A percentile compares a stretch with the other conserved stretches of the same genome.
phyloP scores from a whole-genome alignment of 2,113 vertebrate species.

The Naja naja region DNA sequence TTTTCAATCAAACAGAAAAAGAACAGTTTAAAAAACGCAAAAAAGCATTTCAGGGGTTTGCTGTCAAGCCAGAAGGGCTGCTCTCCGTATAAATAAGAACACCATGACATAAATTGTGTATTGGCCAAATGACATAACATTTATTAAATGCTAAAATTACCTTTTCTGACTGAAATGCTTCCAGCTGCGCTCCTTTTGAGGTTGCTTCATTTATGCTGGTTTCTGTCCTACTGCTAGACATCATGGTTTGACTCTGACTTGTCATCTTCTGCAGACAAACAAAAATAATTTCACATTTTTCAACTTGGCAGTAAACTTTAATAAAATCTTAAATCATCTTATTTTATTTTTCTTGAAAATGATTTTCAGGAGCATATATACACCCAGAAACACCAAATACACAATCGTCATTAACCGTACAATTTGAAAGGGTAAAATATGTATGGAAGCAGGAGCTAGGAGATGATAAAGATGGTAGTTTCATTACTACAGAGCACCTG shows the following conservation, averaged over 20 bases:
- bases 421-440: neutral
- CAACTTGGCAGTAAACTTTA: conserved; percentile 22
- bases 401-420: conserved; percentile 6
- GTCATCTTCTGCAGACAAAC: conserved; percentile 72
- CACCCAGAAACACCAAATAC: neutral
- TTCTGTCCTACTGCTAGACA: conserved; percentile 65
- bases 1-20: neutral
- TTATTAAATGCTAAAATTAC: conserved; percentile 66
- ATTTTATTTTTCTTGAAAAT: conserved; percentile 10
- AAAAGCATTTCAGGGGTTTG: neutral
- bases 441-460: neutral
- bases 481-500: neutral
- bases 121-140: conserved; percentile 9
- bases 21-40: neutral
- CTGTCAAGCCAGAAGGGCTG: conserved; percentile 4
- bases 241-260: conserved; percentile 68
- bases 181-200: conserved; percentile 65
- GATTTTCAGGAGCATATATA: neutral
- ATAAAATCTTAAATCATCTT: neutral
- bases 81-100: conserved; percentile 15
- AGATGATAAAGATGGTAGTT: neutral
- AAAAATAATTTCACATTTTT: conserved; percentile 39
- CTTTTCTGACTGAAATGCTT: conserved; percentile 74
- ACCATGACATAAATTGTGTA: conserved; percentile 23
- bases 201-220: conserved; percentile 59